Evolutionary conservation across 1,140 invertebrate species (phyloP).

Genomic region (Harlomillsia oculata): DNA sequence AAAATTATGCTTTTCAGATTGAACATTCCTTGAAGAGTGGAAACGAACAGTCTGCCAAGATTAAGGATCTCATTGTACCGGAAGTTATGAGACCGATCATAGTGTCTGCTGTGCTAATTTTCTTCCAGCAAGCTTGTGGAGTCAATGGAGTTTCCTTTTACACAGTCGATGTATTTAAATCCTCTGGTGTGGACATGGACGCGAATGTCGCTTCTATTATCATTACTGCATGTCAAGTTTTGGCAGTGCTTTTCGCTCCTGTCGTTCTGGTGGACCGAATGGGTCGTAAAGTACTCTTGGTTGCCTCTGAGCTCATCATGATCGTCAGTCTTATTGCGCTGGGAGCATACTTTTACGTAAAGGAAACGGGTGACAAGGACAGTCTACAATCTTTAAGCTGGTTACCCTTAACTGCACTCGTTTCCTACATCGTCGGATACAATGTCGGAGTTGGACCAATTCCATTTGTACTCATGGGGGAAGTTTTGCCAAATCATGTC

Average conservation of each 20-base stretch:
- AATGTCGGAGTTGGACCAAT: conserved; percentile 66
- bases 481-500: conserved; percentile 44
- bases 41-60: conserved; percentile 36
- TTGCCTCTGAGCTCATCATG: conserved; percentile 56
- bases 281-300: conserved; percentile 59
- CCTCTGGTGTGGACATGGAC: conserved; percentile 24
- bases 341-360: conserved; percentile 36
- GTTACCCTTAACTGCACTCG: conserved; percentile 60
- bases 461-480: conserved; percentile 63
- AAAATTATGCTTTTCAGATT: conserved; percentile 30
- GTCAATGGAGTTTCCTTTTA: conserved; percentile 62
- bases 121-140: conserved; percentile 55
- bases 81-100: conserved; percentile 38
- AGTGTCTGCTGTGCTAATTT: conserved; percentile 46
- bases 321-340: conserved; percentile 37
- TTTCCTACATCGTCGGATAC: conserved; percentile 63
- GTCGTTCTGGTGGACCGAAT: conserved; percentile 54
- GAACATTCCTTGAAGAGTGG: conserved; percentile 30
- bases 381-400: conserved; percentile 44
- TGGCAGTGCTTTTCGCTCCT: conserved; percentile 57
- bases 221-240: conserved; percentile 44
- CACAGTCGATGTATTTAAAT: conserved; percentile 38
- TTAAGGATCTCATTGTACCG: conserved; percentile 33
- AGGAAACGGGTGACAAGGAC: conserved; percentile 23
- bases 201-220: conserved; percentile 23